Percentiles rank a stretch among this genome's conserved stretches.
These are phyloP conservation scores for Emys orbicularis DNA, from an alignment of 2,797 vertebrate species.

Conservation along the genomic window DNA sequence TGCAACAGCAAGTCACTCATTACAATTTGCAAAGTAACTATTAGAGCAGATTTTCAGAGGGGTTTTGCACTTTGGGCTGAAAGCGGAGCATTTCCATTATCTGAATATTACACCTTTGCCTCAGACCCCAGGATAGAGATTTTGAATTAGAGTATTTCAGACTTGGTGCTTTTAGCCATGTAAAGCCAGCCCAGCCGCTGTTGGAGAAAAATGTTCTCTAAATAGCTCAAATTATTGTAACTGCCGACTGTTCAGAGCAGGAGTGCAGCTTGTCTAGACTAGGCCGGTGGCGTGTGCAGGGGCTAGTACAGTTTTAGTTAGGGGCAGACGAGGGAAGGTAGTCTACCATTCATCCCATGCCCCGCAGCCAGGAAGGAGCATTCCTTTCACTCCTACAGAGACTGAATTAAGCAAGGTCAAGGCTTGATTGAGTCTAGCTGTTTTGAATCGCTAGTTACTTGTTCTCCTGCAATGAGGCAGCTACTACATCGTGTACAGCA, in stretches of 20 bases:
- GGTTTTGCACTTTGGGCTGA: background rate
- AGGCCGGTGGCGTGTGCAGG: accelerated
- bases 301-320: too few relatives aligned
- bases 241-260: accelerated
- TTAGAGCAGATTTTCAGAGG: background rate
- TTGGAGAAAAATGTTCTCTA: background rate
- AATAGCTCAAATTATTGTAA: background rate
- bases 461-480: background rate
- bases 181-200: background rate
- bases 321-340: too few relatives aligned
- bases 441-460: background rate
- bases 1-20: background rate
- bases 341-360: background rate
- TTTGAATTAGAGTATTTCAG: background rate
- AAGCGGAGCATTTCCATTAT: background rate
- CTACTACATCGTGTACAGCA: background rate
- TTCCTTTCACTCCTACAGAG: background rate
- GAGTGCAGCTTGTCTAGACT: too few relatives aligned
- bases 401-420: background rate
- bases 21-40: background rate
- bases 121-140: too few relatives aligned
- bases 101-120: too few relatives aligned
- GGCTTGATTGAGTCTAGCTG: background rate
- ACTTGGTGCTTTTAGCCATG: background rate
- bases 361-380: background rate